These are phyloP conservation scores for Microtus richardsoni DNA, from an alignment of 2,113 vertebrate species.

Conservation along the genomic window DNA sequence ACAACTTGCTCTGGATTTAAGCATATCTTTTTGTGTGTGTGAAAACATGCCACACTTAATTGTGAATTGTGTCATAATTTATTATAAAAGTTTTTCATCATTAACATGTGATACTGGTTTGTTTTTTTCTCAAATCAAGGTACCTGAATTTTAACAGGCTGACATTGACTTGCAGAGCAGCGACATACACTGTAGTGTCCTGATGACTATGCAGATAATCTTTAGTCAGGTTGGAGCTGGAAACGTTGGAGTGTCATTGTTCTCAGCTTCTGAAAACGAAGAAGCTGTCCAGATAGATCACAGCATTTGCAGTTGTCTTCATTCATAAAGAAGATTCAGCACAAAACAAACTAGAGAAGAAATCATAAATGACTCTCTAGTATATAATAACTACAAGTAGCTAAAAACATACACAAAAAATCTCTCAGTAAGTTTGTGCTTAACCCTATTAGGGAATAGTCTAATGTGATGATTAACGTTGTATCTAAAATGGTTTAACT, in stretches of 20 bases:
- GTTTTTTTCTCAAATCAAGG: not conserved
- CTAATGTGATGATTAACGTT: conserved; percentile 42
- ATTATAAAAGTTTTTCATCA: not conserved
- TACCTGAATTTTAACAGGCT: not conserved
- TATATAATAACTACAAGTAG: not conserved
- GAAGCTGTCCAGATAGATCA: not conserved
- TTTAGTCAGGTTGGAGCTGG: not conserved
- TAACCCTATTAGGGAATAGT: conserved; percentile 32
- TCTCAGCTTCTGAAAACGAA: not conserved
- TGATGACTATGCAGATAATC: not conserved
- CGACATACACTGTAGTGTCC: not conserved
- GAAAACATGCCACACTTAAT: not conserved
- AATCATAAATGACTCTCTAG: not conserved
- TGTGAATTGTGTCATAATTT: not conserved
- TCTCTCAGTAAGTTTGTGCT: not conserved
- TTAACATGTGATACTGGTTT: not conserved
- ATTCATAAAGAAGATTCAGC: not conserved
- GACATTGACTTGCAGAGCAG: not conserved
- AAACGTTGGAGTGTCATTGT: not conserved
- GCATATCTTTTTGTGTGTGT: not conserved
- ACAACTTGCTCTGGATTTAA: not conserved
- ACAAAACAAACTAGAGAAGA: not conserved
- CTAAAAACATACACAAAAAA: not conserved
- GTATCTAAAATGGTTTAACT: conserved; percentile 54
- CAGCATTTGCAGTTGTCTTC: not conserved